Evolutionary conservation across 2,113 vertebrate genomes (phyloP), one percentile per base, ranked within the genome.

Genomic region (Brienomyrus longianalis): DNA sequence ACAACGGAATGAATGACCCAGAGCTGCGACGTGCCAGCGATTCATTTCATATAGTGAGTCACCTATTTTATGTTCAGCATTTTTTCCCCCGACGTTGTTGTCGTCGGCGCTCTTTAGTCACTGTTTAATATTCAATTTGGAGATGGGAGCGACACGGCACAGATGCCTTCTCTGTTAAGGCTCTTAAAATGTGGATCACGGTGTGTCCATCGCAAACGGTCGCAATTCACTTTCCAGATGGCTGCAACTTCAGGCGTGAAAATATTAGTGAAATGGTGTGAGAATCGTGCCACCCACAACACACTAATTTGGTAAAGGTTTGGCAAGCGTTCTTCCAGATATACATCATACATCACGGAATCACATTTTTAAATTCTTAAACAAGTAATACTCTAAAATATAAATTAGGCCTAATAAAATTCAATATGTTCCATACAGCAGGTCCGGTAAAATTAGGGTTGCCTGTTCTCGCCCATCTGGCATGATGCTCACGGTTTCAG

Each of bases 61-160:
- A 87, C 85, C 27, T 39, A 5, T 27, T 56, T 87, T 35, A 54
- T 56, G 47, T 56, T 87, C 27, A 54, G 17, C 11, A 19, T 80
- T 80, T 80, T n/a, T 13, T 1, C n/a, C 59, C 59, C 66, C 35
- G 43, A 35, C 17, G 74, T 77, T 35, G 13, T 80, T 19, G 19
- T 35, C 74, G 43, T 11, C 19, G 74, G 83, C 51, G 83, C 8
- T 50, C 45, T 86, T 86, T 86, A 86, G 48, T 86, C 83, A 86
- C 83, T 86, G 45, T 86, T 86, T 86, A 86, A 86, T 86, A 86
- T 86, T 86, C 45, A 86, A 70, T 70, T 27, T 31, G 62, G 27
- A 70, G 62, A 70, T 1, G 62, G n/a, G n/a, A 15, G 19, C n/a
- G n/a, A 0, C 15, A 15, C 48, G n/a, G 1, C 15, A 27, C 48